Percentiles rank a stretch among this genome's conserved stretches.
Conservation (phyloP, 2,888 invertebrate genomes). For the Malacosoma neustria region DNA sequence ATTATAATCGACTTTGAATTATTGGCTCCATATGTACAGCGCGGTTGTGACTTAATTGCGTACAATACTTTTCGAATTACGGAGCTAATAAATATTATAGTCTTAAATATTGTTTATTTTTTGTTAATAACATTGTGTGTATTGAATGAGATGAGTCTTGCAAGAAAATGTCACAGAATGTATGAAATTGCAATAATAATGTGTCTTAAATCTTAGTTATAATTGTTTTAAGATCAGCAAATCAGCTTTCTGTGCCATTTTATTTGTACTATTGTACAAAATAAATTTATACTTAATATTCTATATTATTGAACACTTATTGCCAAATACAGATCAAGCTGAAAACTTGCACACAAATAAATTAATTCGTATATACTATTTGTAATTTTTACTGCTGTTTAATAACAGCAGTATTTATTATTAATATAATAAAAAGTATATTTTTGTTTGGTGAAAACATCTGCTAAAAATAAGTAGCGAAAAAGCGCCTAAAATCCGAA, state of each 20-base stretch:
- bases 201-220: background rate
- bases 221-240: background rate
- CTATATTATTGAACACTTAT: too few relatives aligned
- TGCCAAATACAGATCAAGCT: background rate
- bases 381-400: too few relatives aligned
- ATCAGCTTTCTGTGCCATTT: background rate
- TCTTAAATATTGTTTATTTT: background rate
- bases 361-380: background rate
- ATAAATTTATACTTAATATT: background rate
- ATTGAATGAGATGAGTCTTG: background rate
- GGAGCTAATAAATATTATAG: background rate
- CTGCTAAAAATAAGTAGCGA: too few relatives aligned
- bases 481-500: too few relatives aligned
- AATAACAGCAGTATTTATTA: too few relatives aligned
- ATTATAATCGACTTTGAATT: slow-evolving; percentile 32
- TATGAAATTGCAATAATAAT: background rate
- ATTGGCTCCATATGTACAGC: slow-evolving; percentile 23
- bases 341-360: background rate
- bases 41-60: slow-evolving; percentile 37
- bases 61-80: slow-evolving; percentile 2
- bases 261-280: background rate
- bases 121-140: too few relatives aligned
- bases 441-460: too few relatives aligned
- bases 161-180: background rate
- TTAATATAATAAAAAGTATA: too few relatives aligned